A percentile compares a stretch with the other conserved stretches of the same genome.
phyloP scores from a whole-genome alignment of 2,888 invertebrate species.

The Parasteatoda lunata region DNA sequence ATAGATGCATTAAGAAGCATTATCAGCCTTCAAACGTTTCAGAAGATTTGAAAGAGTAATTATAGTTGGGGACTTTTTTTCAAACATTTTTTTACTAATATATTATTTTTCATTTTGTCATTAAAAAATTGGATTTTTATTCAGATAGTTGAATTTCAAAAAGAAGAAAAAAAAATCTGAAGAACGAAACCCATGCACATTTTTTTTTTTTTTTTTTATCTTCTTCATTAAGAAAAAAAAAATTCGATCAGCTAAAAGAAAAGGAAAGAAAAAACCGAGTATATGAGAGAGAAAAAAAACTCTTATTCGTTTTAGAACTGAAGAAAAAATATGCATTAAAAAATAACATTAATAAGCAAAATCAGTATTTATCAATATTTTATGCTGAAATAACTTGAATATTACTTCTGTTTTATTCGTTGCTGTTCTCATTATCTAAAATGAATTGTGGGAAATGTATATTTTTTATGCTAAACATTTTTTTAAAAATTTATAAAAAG shows the following conservation, averaged over 20 bases:
- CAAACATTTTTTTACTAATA: conserved; percentile 52
- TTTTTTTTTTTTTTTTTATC: conserved; percentile 41
- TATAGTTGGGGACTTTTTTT: conserved; percentile 50
- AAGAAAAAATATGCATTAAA: neutral
- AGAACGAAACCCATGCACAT: conserved; percentile 56
- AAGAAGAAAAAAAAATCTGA: conserved; percentile 33
- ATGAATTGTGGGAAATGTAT: neutral
- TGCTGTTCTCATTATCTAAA: neutral
- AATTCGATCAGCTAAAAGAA: neutral
- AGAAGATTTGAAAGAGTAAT: conserved; percentile 68
- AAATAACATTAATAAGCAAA: neutral
- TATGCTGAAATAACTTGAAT: neutral
- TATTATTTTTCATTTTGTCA: conserved; percentile 68
- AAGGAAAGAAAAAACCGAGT: neutral
- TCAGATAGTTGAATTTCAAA: conserved; percentile 60
- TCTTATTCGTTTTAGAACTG: neutral
- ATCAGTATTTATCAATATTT: neutral
- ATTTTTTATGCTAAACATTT: no score
- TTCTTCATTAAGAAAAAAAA: conserved; percentile 9
- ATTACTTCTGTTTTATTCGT: neutral
- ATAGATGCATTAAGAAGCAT: conserved; percentile 67
- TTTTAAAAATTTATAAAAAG: conserved; percentile 28
- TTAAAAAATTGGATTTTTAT: conserved; percentile 67
- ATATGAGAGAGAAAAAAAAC: neutral
- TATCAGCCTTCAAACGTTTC: conserved; percentile 64